These are phyloP conservation scores for Patiria miniata DNA, from an alignment of 35 echinoderm and acorn worm genomes.

Conservation along the genomic window DNA sequence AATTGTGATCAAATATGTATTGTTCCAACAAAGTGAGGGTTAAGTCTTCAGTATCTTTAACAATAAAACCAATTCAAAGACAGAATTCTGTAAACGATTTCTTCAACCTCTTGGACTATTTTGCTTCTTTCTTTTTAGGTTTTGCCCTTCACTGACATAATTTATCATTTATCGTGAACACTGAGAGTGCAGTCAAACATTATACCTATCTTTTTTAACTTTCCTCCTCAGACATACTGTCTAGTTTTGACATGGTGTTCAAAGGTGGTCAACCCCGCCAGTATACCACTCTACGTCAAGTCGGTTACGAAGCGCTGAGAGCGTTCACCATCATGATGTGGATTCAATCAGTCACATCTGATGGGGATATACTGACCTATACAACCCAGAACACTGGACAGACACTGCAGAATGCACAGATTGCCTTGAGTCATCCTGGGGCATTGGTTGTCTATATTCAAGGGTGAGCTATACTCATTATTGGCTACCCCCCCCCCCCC, in stretches of 20 bases:
- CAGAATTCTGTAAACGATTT: too few species aligned
- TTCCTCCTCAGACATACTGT: neutral
- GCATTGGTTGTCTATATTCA: neutral
- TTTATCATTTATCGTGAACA: too few species aligned
- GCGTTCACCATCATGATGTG: neutral
- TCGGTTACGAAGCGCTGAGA: neutral
- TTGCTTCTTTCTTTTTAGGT: too few species aligned
- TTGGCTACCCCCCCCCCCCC: too few species aligned
- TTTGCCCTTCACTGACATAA: too few species aligned
- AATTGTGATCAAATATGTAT: too few species aligned
- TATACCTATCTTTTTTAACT: too few species aligned
- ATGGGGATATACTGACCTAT: neutral
- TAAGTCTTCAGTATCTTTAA: too few species aligned
- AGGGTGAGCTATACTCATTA: neutral
- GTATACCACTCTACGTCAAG: neutral
- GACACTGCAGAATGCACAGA: neutral
- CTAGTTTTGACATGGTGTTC: neutral
- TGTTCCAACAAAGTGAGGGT: too few species aligned
- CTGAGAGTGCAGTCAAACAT: too few species aligned
- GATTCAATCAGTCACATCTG: neutral
- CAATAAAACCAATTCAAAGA: too few species aligned
- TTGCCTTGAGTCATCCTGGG: slow-evolving; percentile 4
- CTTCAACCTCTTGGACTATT: too few species aligned
- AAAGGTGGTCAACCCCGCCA: neutral
- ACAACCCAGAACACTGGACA: neutral